These are phyloP conservation scores for Echiichthys vipera DNA, from an alignment of 2,797 vertebrate species.

Conservation along the genomic window DNA sequence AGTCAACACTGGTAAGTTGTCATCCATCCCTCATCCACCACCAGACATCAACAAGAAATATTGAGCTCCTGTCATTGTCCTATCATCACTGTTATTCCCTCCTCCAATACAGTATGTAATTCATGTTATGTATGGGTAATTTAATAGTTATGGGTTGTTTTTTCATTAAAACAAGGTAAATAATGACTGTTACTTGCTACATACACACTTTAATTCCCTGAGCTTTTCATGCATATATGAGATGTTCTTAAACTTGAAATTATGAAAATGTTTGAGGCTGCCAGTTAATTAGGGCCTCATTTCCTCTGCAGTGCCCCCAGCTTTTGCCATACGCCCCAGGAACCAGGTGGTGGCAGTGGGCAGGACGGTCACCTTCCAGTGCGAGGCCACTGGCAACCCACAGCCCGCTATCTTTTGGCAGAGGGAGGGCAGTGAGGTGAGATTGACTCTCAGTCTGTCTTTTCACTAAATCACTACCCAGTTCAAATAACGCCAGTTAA, in stretches of 20 bases:
- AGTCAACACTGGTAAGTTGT: conserved; percentile 98
- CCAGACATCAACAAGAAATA: conserved; percentile 88
- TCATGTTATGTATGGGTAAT: conserved; percentile 51
- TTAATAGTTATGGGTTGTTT: conserved; percentile 14
- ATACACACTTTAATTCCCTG: neutral
- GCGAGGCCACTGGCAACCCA: conserved; percentile 94
- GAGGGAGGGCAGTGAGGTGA: conserved; percentile 96
- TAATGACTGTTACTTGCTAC: neutral
- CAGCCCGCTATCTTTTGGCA: conserved; percentile 98
- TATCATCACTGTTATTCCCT: conserved; percentile 89
- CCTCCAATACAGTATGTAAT: conserved; percentile 84
- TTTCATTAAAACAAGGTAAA: conserved; percentile 48
- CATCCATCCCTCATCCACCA: conserved; percentile 87
- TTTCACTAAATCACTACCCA: conserved; percentile 43
- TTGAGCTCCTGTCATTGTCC: conserved; percentile 81
- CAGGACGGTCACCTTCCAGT: conserved; percentile 94
- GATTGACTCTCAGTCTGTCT: conserved; percentile 47
- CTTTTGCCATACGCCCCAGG: conserved; percentile 92
- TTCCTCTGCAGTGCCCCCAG: conserved; percentile 89
- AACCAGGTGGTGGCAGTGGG: conserved; percentile 93
- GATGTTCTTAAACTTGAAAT: conserved; percentile 26
- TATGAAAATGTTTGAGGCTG: conserved; percentile 37
- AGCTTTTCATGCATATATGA: conserved; percentile 24
- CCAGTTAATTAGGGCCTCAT: conserved; percentile 55
- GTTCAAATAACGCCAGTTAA: conserved; percentile 34